phyloP scores from a whole-genome alignment of 2,888 invertebrate genomes.

The Palloptera scutellata region DNA sequence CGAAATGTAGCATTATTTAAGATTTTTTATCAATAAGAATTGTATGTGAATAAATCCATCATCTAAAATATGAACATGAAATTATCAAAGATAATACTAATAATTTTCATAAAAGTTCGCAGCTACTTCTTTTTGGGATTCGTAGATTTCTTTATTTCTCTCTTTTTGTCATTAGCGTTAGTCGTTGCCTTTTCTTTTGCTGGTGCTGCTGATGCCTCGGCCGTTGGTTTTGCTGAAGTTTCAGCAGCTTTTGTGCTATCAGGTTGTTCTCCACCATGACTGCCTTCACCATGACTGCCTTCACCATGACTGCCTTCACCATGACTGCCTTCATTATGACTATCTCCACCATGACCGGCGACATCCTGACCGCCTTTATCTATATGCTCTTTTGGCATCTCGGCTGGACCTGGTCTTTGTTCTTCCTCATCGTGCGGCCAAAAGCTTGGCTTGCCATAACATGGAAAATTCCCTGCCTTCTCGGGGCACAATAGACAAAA shows the following conservation, averaged over 20 bases:
- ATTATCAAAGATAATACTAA: too few species aligned
- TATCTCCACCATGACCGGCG: not conserved
- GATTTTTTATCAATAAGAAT: too few species aligned
- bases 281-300: not conserved
- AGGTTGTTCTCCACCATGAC: not conserved
- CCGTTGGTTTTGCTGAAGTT: not conserved
- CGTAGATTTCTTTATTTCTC: too few species aligned
- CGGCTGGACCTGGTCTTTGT: slow-evolving; percentile 62
- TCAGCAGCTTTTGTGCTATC: slow-evolving; percentile 11
- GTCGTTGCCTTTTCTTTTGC: too few species aligned
- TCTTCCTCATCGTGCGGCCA: slow-evolving; percentile 82
- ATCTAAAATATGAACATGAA: too few species aligned
- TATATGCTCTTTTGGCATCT: not conserved
- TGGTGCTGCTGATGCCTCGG: not conserved
- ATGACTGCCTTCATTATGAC: not conserved
- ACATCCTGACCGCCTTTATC: not conserved
- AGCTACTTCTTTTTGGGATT: too few species aligned
- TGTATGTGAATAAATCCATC: too few species aligned
- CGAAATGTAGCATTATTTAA: too few species aligned
- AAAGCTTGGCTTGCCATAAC: slow-evolving; percentile 78
- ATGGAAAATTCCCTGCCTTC: slow-evolving; percentile 70
- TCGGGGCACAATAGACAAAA: slow-evolving; percentile 75
- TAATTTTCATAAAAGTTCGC: too few species aligned
- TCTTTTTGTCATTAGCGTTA: too few species aligned
- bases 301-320: not conserved